A percentile compares a stretch with the other conserved stretches of the same genome.
These are phyloP conservation scores for Diphyllodes magnificus DNA, from an alignment of 2,113 vertebrate genomes.

Conservation along the genomic window DNA sequence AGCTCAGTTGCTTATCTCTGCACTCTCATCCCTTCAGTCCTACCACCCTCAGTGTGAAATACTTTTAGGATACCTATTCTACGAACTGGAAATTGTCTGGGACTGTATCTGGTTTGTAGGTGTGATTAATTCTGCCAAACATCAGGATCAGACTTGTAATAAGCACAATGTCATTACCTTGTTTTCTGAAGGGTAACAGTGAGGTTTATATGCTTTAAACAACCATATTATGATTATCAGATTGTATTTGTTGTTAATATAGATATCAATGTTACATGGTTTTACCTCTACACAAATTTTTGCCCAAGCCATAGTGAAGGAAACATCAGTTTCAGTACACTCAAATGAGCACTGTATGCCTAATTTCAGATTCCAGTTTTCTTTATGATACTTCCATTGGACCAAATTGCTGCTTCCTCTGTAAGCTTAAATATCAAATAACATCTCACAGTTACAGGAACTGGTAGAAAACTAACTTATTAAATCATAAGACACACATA, in stretches of 20 bases:
- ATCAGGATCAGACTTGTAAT: background rate
- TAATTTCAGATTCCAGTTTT: background rate
- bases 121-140: background rate
- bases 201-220: background rate
- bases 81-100: background rate
- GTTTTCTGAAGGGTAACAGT: background rate
- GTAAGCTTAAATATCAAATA: constrained; percentile 20
- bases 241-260: background rate
- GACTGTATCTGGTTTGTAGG: background rate
- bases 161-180: background rate
- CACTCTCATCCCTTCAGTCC: background rate
- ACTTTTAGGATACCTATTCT: background rate
- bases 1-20: background rate
- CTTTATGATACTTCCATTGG: background rate
- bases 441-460: background rate
- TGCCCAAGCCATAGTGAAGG: background rate
- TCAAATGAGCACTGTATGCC: background rate
- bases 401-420: background rate
- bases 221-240: background rate
- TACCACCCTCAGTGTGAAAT: background rate
- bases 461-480: background rate
- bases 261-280: background rate
- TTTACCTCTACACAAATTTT: background rate
- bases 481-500: background rate
- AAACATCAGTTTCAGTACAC: background rate